Base-by-base conservation (phyloP, 2,888 invertebrate species). In the Anaspis maculata region DNA sequence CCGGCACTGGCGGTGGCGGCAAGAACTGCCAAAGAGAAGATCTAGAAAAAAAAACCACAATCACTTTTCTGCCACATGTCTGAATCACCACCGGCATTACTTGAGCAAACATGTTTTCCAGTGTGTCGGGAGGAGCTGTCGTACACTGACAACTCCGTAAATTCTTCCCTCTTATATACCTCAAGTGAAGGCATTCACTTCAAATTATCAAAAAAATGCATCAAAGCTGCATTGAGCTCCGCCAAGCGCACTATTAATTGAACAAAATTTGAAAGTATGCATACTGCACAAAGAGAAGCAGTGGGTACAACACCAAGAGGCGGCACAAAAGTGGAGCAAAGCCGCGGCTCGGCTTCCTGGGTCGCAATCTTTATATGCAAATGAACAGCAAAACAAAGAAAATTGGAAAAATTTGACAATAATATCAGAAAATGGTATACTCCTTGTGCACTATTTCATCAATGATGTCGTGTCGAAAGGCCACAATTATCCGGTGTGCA, bases 211-310 rank as follows among this genome's bases (percentile, higher is more conserved):
- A 9, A 35, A 39, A 45, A 45, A 45, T n/a, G 44, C 34, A 27
- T n/a, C 28, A 19, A 32, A 36, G 35, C 39, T 42, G 23, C 30
- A n/a, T n/a, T n/a, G n/a, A n/a, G n/a, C n/a, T n/a, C n/a, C n/a
- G n/a, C n/a, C n/a, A n/a, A n/a, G n/a, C n/a, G n/a, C n/a, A 37
- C 34, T 33, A 34, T 34, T 42, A 45, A 39, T 46, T 39, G 30
- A 41, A 37, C 34, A 35, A 44, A 44, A 34, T 41, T 37, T 30
- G 32, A 30, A 41, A 19, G 19, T 19, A n/a, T n/a, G n/a, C n/a
- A n/a, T n/a, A n/a, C n/a, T n/a, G n/a, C n/a, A n/a, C n/a, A n/a
- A n/a, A n/a, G n/a, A 27, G 10, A 9, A 13, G 3, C 15, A 25
- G n/a, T n/a, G 25, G n/a, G n/a, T 9, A 12, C 29, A 21, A 7